Percentiles rank a stretch among this genome's conserved stretches.
Conservation (phyloP, 2,888 invertebrate species). For the Argyresthia albistria region DNA sequence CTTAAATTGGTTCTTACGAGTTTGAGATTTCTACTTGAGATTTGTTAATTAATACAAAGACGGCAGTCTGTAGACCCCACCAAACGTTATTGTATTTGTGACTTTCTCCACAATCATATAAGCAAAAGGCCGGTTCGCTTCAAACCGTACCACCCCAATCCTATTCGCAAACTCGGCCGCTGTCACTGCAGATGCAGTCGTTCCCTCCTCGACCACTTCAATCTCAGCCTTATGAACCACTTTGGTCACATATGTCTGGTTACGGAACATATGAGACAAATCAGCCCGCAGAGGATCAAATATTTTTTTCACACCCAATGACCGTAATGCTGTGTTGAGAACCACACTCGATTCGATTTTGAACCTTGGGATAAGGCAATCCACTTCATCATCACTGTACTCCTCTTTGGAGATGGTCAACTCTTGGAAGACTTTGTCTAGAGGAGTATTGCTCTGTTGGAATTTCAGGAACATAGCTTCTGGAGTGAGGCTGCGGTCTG, state of each 20-base stretch:
- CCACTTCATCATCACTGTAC: conserved; percentile 74
- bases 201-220: conserved; percentile 82
- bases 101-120: conserved; percentile 78
- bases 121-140: conserved; percentile 76
- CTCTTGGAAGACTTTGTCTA: conserved; percentile 61
- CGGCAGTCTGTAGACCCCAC: conserved; percentile 49
- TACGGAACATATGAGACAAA: conserved; percentile 57
- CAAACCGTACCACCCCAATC: conserved; percentile 70
- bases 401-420: conserved; percentile 57
- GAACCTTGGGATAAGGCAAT: conserved; percentile 77
- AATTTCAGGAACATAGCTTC: conserved; percentile 68
- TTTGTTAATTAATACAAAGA: conserved; percentile 29
- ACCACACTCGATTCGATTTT: conserved; percentile 71
- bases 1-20: no score
- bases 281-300: conserved; percentile 57
- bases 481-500: conserved; percentile 66
- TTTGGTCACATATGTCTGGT: conserved; percentile 68
- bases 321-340: conserved; percentile 60
- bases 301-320: conserved; percentile 64
- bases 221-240: conserved; percentile 80
- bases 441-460: conserved; percentile 33
- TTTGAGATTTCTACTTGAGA: background rate
- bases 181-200: conserved; percentile 76
- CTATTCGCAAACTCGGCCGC: conserved; percentile 60
- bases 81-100: conserved; percentile 57